Evolutionary conservation across 2,113 vertebrate genomes (phyloP).

Genomic region (Aplodontia rufa): DNA sequence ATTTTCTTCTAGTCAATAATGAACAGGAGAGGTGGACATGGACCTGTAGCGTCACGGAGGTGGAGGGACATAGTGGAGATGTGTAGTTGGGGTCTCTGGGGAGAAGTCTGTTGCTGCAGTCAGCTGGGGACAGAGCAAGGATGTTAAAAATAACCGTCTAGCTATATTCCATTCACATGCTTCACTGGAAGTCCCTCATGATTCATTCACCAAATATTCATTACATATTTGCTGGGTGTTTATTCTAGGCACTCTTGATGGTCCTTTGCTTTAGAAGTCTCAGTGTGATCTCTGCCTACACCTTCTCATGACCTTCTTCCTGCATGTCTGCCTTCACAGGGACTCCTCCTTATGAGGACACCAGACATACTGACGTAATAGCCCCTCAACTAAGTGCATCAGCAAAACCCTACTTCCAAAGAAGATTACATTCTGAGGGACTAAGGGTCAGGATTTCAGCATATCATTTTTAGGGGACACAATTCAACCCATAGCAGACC

Average conservation of each 20-base stretch:
- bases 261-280: neutral
- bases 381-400: neutral
- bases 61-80: neutral
- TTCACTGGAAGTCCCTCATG: neutral
- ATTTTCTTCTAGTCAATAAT: neutral
- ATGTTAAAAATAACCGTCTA: neutral
- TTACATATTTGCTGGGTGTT: neutral
- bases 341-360: neutral
- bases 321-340: neutral
- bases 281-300: neutral
- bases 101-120: neutral
- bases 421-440: neutral
- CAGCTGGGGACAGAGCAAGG: neutral
- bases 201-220: neutral
- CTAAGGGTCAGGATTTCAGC: neutral
- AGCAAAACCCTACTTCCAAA: neutral
- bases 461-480: neutral
- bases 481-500: neutral
- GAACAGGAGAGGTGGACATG: neutral
- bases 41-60: too few species aligned
- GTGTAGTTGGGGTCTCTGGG: neutral
- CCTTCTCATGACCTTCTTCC: neutral
- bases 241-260: neutral
- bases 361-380: neutral
- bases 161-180: neutral